These are phyloP conservation scores for Brachionus sp. DNA, from an alignment of 1,140 invertebrate species.

Conservation along the genomic window DNA sequence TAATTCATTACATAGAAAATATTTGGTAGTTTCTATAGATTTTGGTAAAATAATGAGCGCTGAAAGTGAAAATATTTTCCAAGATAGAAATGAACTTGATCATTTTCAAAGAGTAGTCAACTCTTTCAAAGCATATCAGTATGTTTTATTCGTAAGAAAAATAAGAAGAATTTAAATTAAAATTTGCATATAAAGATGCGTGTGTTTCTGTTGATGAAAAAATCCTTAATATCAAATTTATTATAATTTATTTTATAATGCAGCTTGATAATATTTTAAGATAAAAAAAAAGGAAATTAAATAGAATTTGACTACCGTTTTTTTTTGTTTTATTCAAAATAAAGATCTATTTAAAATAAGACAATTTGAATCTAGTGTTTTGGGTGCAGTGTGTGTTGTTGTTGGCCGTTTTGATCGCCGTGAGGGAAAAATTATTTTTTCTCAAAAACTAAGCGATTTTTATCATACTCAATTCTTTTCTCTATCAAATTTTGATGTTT, in stretches of 20 bases:
- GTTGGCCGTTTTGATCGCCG: no score
- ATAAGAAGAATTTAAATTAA: neutral
- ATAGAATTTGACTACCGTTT: no score
- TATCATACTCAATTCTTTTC: no score
- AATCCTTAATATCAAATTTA: neutral
- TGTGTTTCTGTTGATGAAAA: neutral
- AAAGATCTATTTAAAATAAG: no score
- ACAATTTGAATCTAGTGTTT: no score
- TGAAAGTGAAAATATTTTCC: neutral
- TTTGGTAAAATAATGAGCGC: neutral
- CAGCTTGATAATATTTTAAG: no score
- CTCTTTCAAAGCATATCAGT: constrained; percentile 26
- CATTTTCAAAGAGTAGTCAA: constrained; percentile 23
- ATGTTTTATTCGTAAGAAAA: neutral
- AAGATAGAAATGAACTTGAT: constrained; percentile 15
- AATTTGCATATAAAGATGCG: neutral
- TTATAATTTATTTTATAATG: neutral
- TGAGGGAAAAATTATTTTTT: no score
- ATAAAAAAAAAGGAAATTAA: no score
- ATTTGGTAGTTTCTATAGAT: constrained; percentile 11
- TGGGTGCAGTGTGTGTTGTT: no score
- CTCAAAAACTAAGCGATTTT: no score
- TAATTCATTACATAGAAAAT: constrained; percentile 15
- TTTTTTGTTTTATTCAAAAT: no score
- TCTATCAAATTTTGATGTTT: no score